Evolutionary conservation across 2,888 invertebrate species (phyloP), one percentile per base, ranked within the genome.

Genomic region (Drosophila anomelani): DNA sequence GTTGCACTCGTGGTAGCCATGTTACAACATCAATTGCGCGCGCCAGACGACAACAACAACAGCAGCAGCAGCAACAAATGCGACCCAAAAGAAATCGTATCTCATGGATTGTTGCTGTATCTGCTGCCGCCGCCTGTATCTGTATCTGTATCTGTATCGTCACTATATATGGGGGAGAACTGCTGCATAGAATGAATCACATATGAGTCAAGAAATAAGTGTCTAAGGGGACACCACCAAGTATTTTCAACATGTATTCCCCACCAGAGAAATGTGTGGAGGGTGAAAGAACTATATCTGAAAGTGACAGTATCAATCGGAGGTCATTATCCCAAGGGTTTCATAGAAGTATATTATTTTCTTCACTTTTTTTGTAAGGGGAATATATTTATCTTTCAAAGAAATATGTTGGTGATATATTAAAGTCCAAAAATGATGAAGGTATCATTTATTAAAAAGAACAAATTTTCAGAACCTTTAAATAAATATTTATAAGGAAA

Each of bases 1-100:
- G 89, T 84, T 89, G 84, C 88, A 89, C 88, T 88, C 88, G 72
- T 89, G 89, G 85, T 85, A 89, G 88, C 88, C 81, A 88, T 89
- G 90, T 85, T 85, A 88, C 85, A 85, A 89, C 85, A 85, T 85
- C 85, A 85, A 89, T 89, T 88, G 89, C 85, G 85, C 88, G 84
- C 89, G 85, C 85, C 89, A 85, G 86, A 81, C 83, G 84, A 46
- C 74, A 80, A 74, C 75, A 78, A 49, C 74, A 79, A 36, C 61
- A 77, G 20, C 61, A 74, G 20, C 61, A 74, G 47, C 63, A 76
- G 41, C 74, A 61, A 61, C 80, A 70, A 61, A 62, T 49, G 57
- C 86, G 72, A 73, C 74, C 81, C 75, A 82, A 85, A 82, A 78
- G 88, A 89, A 89, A 89, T 87, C 85, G 84, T 85, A 89, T 85